Percentiles rank a stretch among this genome's conserved stretches.
Conservation (phyloP, 2,113 vertebrate genomes). For the Bufo gargarizans region DNA sequence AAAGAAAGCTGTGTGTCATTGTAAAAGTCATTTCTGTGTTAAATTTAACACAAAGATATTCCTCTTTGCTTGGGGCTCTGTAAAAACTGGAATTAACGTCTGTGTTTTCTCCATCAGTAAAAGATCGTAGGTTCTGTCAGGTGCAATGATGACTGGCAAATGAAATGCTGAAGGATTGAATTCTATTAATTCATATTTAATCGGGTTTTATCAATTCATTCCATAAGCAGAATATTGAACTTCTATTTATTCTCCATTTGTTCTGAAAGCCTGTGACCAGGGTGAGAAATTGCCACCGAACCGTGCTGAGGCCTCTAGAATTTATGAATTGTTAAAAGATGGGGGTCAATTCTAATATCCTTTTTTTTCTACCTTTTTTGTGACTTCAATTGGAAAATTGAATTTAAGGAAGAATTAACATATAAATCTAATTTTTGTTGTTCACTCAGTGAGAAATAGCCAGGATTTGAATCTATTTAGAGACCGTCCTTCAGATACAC, state of each 20-base stretch:
- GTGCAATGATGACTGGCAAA: not conserved
- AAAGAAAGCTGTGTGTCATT: not conserved
- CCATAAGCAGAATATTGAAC: constrained; percentile 40
- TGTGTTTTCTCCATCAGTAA: not conserved
- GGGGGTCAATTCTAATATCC: constrained; percentile 50
- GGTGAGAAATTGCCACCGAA: constrained; percentile 34
- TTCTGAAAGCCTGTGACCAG: constrained; percentile 26
- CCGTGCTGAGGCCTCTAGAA: not conserved
- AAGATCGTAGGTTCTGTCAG: not conserved
- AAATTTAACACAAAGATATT: not conserved
- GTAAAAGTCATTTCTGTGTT: not conserved
- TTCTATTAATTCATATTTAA: constrained; percentile 31
- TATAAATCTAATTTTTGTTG: constrained; percentile 53
- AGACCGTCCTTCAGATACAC: constrained; percentile 29
- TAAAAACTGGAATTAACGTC: not conserved
- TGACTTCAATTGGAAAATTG: constrained; percentile 53
- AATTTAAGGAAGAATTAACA: constrained; percentile 47
- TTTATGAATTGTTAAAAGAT: constrained; percentile 40
- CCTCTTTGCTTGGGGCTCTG: not conserved
- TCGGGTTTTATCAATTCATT: constrained; percentile 14
- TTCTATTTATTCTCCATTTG: constrained; percentile 39
- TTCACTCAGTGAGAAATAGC: constrained; percentile 29
- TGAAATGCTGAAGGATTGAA: not conserved
- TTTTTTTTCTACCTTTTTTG: constrained; percentile 44
- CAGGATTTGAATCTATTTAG: constrained; percentile 38